Conservation (phyloP, 2,888 invertebrate species). For the Cheilosia impressa region DNA sequence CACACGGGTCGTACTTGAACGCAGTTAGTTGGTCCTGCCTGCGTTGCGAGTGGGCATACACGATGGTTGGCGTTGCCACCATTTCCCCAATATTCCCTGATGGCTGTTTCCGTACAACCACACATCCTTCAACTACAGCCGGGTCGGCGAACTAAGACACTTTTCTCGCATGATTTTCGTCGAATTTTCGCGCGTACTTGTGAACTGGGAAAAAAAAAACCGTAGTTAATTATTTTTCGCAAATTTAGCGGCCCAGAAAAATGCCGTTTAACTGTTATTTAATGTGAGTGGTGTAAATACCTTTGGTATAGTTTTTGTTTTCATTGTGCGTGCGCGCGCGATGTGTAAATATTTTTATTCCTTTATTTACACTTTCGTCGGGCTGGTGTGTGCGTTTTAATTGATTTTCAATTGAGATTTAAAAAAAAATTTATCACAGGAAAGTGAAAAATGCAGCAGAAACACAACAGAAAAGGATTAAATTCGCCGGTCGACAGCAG, state of each 20-base stretch:
- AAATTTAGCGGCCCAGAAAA: not conserved
- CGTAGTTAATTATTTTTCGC: not conserved
- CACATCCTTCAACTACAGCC: slow-evolving; percentile 42
- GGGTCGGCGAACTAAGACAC: slow-evolving; percentile 22
- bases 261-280: slow-evolving; percentile 60
- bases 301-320: slow-evolving; percentile 11
- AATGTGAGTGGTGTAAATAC: slow-evolving; percentile 58
- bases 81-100: slow-evolving; percentile 33
- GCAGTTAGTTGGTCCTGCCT: slow-evolving; percentile 67
- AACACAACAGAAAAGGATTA: slow-evolving; percentile 49
- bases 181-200: slow-evolving; percentile 24
- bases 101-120: slow-evolving; percentile 26
- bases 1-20: slow-evolving; percentile 67
- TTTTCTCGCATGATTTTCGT: slow-evolving; percentile 10
- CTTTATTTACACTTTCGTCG: slow-evolving; percentile 53
- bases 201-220: not conserved
- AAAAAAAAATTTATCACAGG: slow-evolving; percentile 41
- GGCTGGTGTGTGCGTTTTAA: slow-evolving; percentile 59
- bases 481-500: slow-evolving; percentile 4
- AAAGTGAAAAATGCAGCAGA: slow-evolving; percentile 60
- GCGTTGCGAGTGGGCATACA: slow-evolving; percentile 51
- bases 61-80: slow-evolving; percentile 27
- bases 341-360: slow-evolving; percentile 52
- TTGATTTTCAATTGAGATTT: slow-evolving; percentile 65
- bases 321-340: slow-evolving; percentile 19